Evolutionary conservation across 2,113 vertebrate species (phyloP).

Genomic region (Buteo buteo): DNA sequence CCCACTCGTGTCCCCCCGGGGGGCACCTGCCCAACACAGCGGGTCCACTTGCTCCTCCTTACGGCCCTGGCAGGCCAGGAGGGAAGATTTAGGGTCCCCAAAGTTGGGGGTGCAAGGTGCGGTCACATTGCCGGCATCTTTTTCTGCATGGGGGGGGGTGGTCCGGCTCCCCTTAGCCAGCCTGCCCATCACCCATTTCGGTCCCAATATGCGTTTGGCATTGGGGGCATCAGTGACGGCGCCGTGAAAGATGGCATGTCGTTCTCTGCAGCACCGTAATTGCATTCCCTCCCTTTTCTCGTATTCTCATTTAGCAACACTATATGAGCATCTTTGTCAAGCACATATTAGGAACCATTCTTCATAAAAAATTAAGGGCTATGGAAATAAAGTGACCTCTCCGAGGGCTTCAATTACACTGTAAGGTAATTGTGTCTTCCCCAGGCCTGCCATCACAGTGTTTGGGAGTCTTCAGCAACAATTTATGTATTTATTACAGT

Average conservation of each 20-base stretch:
- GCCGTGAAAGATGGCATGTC: background rate
- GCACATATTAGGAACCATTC: slow-evolving; percentile 8
- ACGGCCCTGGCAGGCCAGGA: background rate
- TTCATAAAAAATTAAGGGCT: slow-evolving; percentile 50
- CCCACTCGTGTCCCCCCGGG: background rate
- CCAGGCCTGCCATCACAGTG: background rate
- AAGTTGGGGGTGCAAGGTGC: background rate
- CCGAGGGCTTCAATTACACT: slow-evolving; percentile 13
- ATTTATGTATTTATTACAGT: slow-evolving; percentile 54
- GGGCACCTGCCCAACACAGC: fast-evolving
- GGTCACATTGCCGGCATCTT: background rate
- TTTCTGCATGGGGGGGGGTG: background rate
- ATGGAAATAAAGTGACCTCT: slow-evolving; percentile 51
- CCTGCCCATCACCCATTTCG: fast-evolving
- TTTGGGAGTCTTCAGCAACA: slow-evolving; percentile 41
- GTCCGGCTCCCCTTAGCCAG: background rate
- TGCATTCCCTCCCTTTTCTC: background rate
- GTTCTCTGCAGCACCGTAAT: background rate
- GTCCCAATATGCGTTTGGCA: background rate
- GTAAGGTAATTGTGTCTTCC: slow-evolving; percentile 42
- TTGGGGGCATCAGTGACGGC: fast-evolving
- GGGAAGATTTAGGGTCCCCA: background rate
- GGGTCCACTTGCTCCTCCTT: fast-evolving
- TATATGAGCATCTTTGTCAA: background rate
- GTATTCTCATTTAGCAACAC: background rate